Percentiles rank a stretch among this genome's conserved stretches.
phyloP scores from a whole-genome alignment of 1,140 invertebrate genomes.

The Drosophila equinoxialis region DNA sequence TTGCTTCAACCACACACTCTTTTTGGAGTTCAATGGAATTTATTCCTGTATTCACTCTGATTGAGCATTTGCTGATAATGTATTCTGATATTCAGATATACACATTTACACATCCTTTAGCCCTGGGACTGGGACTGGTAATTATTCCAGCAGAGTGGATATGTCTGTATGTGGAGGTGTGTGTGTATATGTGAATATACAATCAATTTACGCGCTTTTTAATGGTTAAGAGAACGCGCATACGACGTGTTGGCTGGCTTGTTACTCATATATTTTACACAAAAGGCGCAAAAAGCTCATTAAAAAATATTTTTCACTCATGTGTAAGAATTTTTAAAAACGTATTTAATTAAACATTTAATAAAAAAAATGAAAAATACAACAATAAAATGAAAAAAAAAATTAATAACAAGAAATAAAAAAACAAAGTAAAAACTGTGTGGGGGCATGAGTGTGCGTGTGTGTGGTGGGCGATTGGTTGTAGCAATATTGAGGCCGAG shows the following conservation, averaged over 20 bases:
- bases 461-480: too few relatives aligned
- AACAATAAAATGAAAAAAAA: conserved; percentile 43
- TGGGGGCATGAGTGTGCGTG: too few relatives aligned
- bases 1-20: neutral
- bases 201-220: conserved; percentile 59
- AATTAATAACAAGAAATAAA: conserved; percentile 39
- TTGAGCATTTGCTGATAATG: conserved; percentile 19
- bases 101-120: conserved; percentile 26
- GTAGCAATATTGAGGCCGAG: neutral
- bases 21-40: neutral
- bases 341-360: conserved; percentile 80
- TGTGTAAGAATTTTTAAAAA: conserved; percentile 70
- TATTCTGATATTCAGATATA: conserved; percentile 24
- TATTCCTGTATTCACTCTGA: conserved; percentile 11
- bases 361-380: conserved; percentile 58
- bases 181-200: conserved; percentile 27
- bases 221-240: conserved; percentile 55
- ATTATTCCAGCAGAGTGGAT: conserved; percentile 36
- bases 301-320: conserved; percentile 76
- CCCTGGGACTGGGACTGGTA: conserved; percentile 44
- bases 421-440: too few relatives aligned
- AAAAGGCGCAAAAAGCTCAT: conserved; percentile 71
- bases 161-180: neutral
- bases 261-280: conserved; percentile 40
- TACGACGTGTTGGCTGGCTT: conserved; percentile 35